Percentiles rank a stretch among this genome's conserved stretches.
phyloP scores from a whole-genome alignment of 2,113 vertebrate species.

The Suncus etruscus region DNA sequence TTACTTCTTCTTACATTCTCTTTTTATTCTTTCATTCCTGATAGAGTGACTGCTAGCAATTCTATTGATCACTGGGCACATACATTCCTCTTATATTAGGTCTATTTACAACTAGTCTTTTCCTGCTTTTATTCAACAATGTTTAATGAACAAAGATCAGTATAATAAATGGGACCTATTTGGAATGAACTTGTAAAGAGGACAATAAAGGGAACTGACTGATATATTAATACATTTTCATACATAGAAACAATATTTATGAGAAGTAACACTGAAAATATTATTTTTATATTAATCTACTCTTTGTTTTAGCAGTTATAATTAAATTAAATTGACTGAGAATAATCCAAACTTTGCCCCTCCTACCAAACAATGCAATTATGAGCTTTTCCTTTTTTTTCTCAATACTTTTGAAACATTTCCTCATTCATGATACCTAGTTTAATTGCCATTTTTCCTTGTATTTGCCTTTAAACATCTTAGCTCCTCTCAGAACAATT shows the following conservation, averaged over 20 bases:
- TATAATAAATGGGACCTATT: neutral
- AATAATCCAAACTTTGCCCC: neutral
- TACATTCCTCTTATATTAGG: neutral
- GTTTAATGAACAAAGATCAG: constrained; percentile 10
- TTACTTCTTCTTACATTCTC: neutral
- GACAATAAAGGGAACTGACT: neutral
- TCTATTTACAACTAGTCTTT: neutral
- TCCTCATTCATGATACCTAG: neutral
- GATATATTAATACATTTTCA: neutral
- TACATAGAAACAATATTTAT: neutral
- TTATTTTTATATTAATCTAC: neutral
- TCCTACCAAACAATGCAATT: neutral
- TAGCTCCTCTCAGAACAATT: neutral
- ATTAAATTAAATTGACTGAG: neutral
- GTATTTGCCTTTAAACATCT: neutral
- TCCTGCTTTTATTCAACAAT: neutral
- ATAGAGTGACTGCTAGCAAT: neutral
- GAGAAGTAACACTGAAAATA: neutral
- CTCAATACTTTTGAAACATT: neutral
- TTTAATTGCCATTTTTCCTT: neutral
- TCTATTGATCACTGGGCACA: neutral
- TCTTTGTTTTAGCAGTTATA: neutral
- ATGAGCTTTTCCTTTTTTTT: neutral
- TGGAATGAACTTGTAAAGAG: neutral
- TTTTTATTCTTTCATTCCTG: neutral